Evolutionary conservation across 2,888 invertebrate genomes (phyloP), one percentile per base, ranked within the genome.

Genomic region (Drosophila flavopinicola): DNA sequence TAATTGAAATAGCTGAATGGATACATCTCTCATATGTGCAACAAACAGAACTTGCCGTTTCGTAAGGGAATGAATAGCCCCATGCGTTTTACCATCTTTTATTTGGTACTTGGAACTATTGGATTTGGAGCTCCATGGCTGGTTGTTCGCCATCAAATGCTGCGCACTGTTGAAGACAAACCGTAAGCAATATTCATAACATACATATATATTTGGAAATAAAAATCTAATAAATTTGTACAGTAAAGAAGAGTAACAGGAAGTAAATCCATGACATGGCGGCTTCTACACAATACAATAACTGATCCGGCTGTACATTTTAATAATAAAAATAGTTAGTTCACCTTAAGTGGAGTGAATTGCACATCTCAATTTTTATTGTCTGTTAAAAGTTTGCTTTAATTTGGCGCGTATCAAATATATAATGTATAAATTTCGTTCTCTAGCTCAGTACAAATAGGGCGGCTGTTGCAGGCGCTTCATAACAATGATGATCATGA

Each of bases 41-140:
- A 2, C 25, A 6, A 1, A 6, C 10, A 80, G 80, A 80, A 80
- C 37, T 27, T 87, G 38, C 87, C 87, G 11, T 87, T 76, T 48
- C 63, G 66, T 6, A 74, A 64, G 30, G 66, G 64, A 7, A 20
- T 88, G 23, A 65, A 88, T 0, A 79, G 13, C n/a, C 89, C 88
- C 0, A 27, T 73, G 9, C 82, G 87, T 7, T 87, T 87, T 27
- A 85, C 86, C 1, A n/a, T 74, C 1, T 84, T 70, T 10, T 87
- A 51, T 44, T 5, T 67, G 0, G 10, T 87, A 4, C 30, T 59
- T 3, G 89, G 87, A 6, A 3, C 37, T 0, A 0, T 82, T 23
- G 88, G 87, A 4, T 88, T 88, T 33, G 89, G 88, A 10, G 71
- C 89, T 44, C 88, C 88, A 0, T 82, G 59, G 38, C 30, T 89